Base-by-base conservation (phyloP, 2,888 invertebrate genomes). In the Homarus gammarus region DNA sequence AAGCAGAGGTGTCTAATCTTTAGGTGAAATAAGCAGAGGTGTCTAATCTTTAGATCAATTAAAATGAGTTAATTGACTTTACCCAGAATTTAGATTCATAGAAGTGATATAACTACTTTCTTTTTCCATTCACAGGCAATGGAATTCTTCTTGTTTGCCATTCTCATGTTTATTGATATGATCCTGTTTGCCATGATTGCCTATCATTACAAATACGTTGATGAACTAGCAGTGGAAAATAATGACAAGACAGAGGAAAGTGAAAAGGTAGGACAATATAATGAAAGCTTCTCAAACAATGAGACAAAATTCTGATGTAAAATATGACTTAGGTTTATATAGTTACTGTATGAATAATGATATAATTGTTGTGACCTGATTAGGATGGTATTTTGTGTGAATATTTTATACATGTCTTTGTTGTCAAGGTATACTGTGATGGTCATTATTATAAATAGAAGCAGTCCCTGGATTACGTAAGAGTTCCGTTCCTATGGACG, bases 71-170 rank as follows among this genome's bases (percentile, higher is more conserved):
- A n/a, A n/a, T n/a, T n/a, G n/a, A n/a, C n/a, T n/a, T n/a, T n/a
- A n/a, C n/a, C n/a, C n/a, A n/a, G n/a, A n/a, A n/a, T n/a, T n/a
- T n/a, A n/a, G n/a, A n/a, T n/a, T n/a, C n/a, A n/a, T n/a, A n/a
- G n/a, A n/a, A n/a, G n/a, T n/a, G n/a, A n/a, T n/a, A n/a, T n/a
- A n/a, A n/a, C 8, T 85, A 27, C 15, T 91, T 49, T 82, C 33
- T 51, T 40, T 88, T 86, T 92, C 91, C 85, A 79, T 92, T 95
- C 95, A 22, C 95, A 98, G 97, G 96, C 97, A 90, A 95, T 96
- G 92, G 98, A 98, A 94, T 98, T 98, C 94, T 96, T 97, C 94
- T 94, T 98, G 73, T 99, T 98, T 94, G 97, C 98, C 82, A 96
- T 95, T 0, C 94, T 99, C 61, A 98, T 99, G 98, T 93, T 96